phyloP scores from a whole-genome alignment of 1,140 invertebrate species.

The Notospermus geniculatus region DNA sequence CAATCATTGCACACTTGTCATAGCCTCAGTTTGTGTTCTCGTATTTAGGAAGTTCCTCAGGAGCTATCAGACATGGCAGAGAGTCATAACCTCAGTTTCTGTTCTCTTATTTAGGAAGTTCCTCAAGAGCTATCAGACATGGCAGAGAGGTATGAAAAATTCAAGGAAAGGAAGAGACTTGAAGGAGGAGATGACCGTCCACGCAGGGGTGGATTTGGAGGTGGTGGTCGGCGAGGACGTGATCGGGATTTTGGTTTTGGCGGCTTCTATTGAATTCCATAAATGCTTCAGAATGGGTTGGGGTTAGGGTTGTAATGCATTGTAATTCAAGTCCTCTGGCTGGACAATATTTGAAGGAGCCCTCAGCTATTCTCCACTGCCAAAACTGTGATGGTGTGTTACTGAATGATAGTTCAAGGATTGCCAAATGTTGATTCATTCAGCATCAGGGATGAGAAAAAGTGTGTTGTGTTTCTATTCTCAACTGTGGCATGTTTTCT shows the following conservation, averaged over 20 bases:
- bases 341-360: no score
- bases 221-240: conserved; percentile 12
- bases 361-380: no score
- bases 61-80: conserved; percentile 47
- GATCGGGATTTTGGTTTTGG: conserved; percentile 2
- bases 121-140: conserved; percentile 60
- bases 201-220: conserved; percentile 18
- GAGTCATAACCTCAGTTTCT: conserved; percentile 20
- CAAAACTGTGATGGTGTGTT: no score
- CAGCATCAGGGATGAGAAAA: no score
- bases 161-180: conserved; percentile 16
- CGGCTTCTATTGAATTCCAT: not conserved
- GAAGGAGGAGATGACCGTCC: conserved; percentile 16
- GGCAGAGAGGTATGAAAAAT: conserved; percentile 33
- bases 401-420: no score
- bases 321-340: no score
- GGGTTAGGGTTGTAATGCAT: no score
- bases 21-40: not conserved
- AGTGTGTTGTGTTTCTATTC: no score
- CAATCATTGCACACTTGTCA: conserved; percentile 19
- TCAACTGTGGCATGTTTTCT: no score
- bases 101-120: conserved; percentile 57
- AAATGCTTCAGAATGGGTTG: no score
- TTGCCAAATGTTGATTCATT: no score
- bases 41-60: conserved; percentile 63